Evolutionary conservation across 2,113 vertebrate species (phyloP).

Genomic region (Ivindomyrus marchei): DNA sequence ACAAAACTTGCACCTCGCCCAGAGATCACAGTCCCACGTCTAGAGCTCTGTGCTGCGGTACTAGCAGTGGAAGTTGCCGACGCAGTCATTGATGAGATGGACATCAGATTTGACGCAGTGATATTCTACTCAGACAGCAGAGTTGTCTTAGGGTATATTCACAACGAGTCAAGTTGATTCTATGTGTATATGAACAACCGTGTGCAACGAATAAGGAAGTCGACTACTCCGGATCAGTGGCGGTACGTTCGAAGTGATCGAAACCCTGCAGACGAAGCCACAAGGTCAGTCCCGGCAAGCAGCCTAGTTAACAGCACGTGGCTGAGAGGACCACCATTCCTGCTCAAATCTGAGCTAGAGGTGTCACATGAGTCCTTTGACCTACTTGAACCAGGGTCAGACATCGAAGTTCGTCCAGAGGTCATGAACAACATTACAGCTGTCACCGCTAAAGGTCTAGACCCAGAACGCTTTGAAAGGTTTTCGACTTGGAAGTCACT

Average conservation of each 20-base stretch:
- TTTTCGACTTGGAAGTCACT: not conserved
- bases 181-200: not conserved
- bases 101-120: no score
- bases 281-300: not conserved
- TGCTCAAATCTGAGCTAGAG: not conserved
- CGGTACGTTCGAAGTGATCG: not conserved
- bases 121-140: not conserved
- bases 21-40: no score
- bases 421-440: not conserved
- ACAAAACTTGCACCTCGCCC: no score
- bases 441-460: not conserved
- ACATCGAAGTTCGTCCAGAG: not conserved
- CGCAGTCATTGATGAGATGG: no score
- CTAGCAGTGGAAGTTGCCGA: no score
- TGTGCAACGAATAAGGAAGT: not conserved
- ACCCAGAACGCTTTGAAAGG: not conserved
- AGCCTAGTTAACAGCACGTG: not conserved
- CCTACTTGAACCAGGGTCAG: not conserved
- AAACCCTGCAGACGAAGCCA: not conserved
- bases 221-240: not conserved
- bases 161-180: not conserved
- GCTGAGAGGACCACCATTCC: not conserved
- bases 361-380: not conserved
- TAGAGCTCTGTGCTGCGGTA: no score
- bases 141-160: conserved; percentile 1